These are phyloP conservation scores for Hirtodrosophila cameraria DNA, from an alignment of 2,888 invertebrate genomes.

Conservation along the genomic window DNA sequence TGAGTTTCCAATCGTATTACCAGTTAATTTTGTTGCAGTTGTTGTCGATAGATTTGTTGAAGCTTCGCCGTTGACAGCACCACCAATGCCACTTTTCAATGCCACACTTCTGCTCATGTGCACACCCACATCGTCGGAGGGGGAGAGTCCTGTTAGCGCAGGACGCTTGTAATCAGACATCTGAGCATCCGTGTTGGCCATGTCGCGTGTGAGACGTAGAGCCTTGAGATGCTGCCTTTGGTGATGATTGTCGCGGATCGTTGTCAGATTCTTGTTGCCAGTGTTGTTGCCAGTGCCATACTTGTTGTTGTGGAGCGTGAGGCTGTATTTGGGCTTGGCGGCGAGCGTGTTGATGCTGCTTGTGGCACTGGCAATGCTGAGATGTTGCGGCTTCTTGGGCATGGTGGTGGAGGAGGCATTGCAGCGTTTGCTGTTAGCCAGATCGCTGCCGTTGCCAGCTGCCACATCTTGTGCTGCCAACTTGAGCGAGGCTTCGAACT, in stretches of 20 bases:
- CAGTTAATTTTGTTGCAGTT: slow-evolving; percentile 52
- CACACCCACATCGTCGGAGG: slow-evolving; percentile 58
- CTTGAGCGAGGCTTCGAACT: slow-evolving; percentile 82
- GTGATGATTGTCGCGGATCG: slow-evolving; percentile 60
- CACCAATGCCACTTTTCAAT: slow-evolving; percentile 5
- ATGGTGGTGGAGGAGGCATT: slow-evolving; percentile 61
- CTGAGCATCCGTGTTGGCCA: slow-evolving; percentile 21
- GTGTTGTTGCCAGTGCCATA: slow-evolving; percentile 47
- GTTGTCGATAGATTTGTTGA: slow-evolving; percentile 42
- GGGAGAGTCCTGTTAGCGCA: slow-evolving; percentile 42
- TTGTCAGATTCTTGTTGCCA: slow-evolving; percentile 31
- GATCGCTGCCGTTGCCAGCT: slow-evolving; percentile 32
- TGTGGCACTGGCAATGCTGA: slow-evolving; percentile 51
- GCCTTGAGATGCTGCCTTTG: slow-evolving; percentile 72
- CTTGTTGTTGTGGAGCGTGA: slow-evolving; percentile 75
- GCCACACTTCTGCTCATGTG: slow-evolving; percentile 50
- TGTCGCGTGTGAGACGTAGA: slow-evolving; percentile 65
- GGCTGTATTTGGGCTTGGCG: slow-evolving; percentile 69
- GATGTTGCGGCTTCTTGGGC: slow-evolving; percentile 77
- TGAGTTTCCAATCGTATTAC: slow-evolving; percentile 41
- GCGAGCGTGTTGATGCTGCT: slow-evolving; percentile 22
- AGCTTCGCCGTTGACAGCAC: slow-evolving; percentile 60
- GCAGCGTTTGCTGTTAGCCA: slow-evolving; percentile 15
- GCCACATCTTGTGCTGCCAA: slow-evolving; percentile 58
- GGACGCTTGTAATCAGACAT: slow-evolving; percentile 66